Base-by-base conservation (phyloP, 2,113 vertebrate genomes). In the Neogobius melanostomus region DNA sequence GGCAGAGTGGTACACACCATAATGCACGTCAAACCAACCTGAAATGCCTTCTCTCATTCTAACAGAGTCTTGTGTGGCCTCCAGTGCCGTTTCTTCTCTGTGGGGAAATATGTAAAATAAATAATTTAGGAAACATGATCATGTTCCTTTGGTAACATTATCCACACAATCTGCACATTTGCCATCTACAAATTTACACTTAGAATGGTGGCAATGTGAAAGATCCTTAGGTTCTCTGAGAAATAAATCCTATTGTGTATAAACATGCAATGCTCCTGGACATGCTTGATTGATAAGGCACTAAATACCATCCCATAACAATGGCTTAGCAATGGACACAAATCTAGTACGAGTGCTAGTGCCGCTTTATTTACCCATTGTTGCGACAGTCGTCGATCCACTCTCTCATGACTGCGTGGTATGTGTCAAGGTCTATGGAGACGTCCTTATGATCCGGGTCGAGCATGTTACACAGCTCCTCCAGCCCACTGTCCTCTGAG, bases 401-500 rank as follows among this genome's bases (percentile, higher is more conserved):
- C 81, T 97, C 94, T 79, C 83, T 95, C 94, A 96, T 94, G 73
- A 95, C 50, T 0, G 93, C 90, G 0, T 92, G 94, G 21, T 95
- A 96, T 0, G 95, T 96, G 80, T 93, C 91, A 85, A 98, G 87
- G 77, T 96, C 95, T 44, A 97, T 84, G 6, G 91, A 94, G 3
- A 94, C 79, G 0, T 96, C 94, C 69, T 92, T 94, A 62, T 88
- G 92, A 3, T 96, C 94, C 0, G 95, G 95, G 69, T 97, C 96
- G 28, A 98, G 92, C 94, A 95, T 93, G 81, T 92, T 92, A 72
- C 94, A 95, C 3, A 98, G 90, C 14, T 96, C 95, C 50, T 95
- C 95, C 1, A 97, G 91, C 8, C 91, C 93, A 0, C 93, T 92
- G 54, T 95, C 95, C 69, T 95, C 95, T 0, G 89, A 92, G 36